Base-by-base conservation (phyloP, 1,140 invertebrate species). In the Wasmannia auropunctata region DNA sequence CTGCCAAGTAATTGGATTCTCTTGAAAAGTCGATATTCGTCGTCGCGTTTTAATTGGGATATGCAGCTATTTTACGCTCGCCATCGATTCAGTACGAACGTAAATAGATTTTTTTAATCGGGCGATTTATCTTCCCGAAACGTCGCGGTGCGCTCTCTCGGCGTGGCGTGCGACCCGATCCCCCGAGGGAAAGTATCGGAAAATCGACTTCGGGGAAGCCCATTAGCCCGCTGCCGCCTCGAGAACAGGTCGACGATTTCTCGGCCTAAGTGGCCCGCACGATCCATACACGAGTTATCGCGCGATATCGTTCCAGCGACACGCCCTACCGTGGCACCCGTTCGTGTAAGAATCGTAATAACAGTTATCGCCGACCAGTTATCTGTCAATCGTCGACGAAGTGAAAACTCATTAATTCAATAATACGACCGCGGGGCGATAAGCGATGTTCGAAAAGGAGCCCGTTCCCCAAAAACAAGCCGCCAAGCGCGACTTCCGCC, bases 391-490 rank as follows among this genome's bases (percentile, higher is more conserved):
- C 79, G 84, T 46, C 65, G 74, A 65, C 89, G 88, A 91, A 58
- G 92, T 72, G 87, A 69, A 83, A 91, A 90, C 92, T 91, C 88
- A 86, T 92, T 93, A 93, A 93, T 93, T 93, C 91, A 93, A 92
- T 93, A 93, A 93, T 92, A 85, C 83, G 80, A 77, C 56, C 58
- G 63, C 67, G 83, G 37, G 28, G 46, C 62, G 92, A 92, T 91
- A 93, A 91, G 65, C 58, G n/a, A 54, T 19, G 49, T 40, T 83
- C 37, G 56, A 28, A 56, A 76, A 62, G 69, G 76, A 25, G 70
- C 84, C 77, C 70, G 62, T 63, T 90, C 63, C 46, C 14, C 25
- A 11, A 67, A 34, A 74, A 84, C 88, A 22, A 65, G 19, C 60
- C 63, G 67, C 51, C 63, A 51, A 54, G 37, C 54, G 56, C 51